Evolutionary conservation across 2,888 invertebrate species (phyloP).

Genomic region (Diploptera punctata): DNA sequence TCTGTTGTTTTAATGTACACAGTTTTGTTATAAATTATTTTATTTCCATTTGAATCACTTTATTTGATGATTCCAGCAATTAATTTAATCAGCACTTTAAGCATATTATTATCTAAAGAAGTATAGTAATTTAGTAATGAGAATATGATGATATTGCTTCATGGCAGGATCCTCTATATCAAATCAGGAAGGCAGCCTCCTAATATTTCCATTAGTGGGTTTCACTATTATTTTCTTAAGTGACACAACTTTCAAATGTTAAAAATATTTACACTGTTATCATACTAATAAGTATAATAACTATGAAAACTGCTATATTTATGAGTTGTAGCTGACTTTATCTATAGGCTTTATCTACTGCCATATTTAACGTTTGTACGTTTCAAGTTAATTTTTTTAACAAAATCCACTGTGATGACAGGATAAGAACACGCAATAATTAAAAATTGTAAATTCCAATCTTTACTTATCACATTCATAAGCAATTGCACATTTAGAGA

Average conservation of each 20-base stretch:
- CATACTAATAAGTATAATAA: slow-evolving; percentile 19
- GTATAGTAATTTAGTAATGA: background rate
- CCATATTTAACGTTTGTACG: slow-evolving; percentile 24
- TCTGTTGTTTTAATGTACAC: background rate
- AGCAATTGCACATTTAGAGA: slow-evolving; percentile 14
- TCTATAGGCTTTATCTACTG: background rate
- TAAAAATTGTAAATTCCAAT: slow-evolving; percentile 7
- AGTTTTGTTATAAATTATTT: background rate
- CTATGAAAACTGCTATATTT: slow-evolving; percentile 26
- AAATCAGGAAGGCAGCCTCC: background rate
- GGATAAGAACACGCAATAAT: slow-evolving; percentile 10
- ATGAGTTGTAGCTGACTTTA: slow-evolving; percentile 1
- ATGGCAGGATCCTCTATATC: background rate
- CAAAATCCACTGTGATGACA: slow-evolving; percentile 29
- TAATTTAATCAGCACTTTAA: slow-evolving; percentile 4
- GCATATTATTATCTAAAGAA: background rate
- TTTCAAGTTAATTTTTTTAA: slow-evolving; percentile 21
- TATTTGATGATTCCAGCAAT: slow-evolving; percentile 2
- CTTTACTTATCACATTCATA: slow-evolving; percentile 22
- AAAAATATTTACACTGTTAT: slow-evolving; percentile 24
- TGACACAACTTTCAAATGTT: slow-evolving; percentile 5
- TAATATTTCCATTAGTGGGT: background rate
- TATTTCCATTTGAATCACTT: background rate
- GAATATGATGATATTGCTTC: background rate
- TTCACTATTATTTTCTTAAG: background rate